These are phyloP conservation scores for Eilema caniola DNA, from an alignment of 2,888 invertebrate species.

Conservation along the genomic window DNA sequence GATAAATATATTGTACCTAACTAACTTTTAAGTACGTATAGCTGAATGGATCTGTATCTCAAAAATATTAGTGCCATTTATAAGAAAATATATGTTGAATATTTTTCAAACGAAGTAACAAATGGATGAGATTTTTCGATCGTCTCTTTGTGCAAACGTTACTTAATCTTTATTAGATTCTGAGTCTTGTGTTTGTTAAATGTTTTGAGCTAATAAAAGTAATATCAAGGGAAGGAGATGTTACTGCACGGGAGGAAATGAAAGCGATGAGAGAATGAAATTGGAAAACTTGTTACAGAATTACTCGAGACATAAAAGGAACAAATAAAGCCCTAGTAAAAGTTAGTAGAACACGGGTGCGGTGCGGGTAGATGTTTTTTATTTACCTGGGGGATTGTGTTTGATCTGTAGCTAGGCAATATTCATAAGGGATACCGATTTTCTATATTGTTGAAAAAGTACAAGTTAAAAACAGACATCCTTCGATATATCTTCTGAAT, in stretches of 20 bases:
- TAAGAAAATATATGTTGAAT: background rate
- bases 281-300: conserved; percentile 86
- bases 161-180: conserved; percentile 78
- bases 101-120: conserved; percentile 12
- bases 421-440: conserved; percentile 12
- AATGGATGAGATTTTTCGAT: conserved; percentile 44
- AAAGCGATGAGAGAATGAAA: conserved; percentile 85
- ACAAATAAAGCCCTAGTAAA: conserved; percentile 77
- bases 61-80: background rate
- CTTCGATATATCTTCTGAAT: background rate
- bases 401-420: conserved; percentile 47
- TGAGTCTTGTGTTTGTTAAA: conserved; percentile 84
- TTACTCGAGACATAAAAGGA: conserved; percentile 79
- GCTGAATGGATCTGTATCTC: background rate
- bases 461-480: background rate
- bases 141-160: conserved; percentile 67
- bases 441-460: background rate
- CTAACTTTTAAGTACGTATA: background rate
- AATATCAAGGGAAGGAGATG: conserved; percentile 78
- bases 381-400: conserved; percentile 57
- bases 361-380: conserved; percentile 45
- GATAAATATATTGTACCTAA: background rate
- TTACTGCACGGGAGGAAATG: conserved; percentile 81
- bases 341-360: conserved; percentile 68
- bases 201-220: conserved; percentile 85